Evolutionary conservation across 2,113 vertebrate species (phyloP), one percentile per base, ranked within the genome.

Genomic region (Dipodomys merriami): DNA sequence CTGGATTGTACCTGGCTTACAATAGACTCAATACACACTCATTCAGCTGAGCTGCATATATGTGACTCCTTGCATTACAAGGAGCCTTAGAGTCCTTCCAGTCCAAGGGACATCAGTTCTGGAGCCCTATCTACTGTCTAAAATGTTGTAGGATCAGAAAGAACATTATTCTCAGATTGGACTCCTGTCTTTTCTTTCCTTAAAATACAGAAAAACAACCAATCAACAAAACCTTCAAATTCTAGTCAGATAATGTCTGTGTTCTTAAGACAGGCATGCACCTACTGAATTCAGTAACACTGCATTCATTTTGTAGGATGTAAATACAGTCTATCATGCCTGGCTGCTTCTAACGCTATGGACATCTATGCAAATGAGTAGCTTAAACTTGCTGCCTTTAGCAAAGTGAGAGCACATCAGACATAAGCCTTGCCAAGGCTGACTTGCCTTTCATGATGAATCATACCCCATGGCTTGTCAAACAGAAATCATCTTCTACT

Each of bases 281-380:
- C 5, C 53, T 88, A 95, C 94, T 91, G 95, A 97, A 97, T 95
- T 95, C 60, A 78, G 25, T 85, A 96, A 62, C 39, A 90, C 83
- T 62, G 68, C 57, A 95, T 86, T 96, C 8, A 85, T 96, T 96
- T 96, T 73, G 72, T 87, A 30, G 78, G 69, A 7, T 91, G 79
- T 93, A 96, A 97, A 95, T 93, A 95, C 93, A 96, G 95, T 94
- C 68, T 87, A 95, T 89, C 87, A 94, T 83, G 67, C 82, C 46
- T 65, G 74, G 62, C 25, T 60, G 44, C 27, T 0, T 11, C 86
- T 81, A 83, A 95, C 33, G 78, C 29, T 93, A 74, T 60, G 4
- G 94, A 90, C 25, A 96, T 95, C 84, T 96, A 74, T 96, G 94
- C 92, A 97, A 96, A 94, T 90, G 91, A 97, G 79, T 62, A 94